Base-by-base conservation (phyloP, 1,140 invertebrate genomes). In the Drosophila lacertosa region DNA sequence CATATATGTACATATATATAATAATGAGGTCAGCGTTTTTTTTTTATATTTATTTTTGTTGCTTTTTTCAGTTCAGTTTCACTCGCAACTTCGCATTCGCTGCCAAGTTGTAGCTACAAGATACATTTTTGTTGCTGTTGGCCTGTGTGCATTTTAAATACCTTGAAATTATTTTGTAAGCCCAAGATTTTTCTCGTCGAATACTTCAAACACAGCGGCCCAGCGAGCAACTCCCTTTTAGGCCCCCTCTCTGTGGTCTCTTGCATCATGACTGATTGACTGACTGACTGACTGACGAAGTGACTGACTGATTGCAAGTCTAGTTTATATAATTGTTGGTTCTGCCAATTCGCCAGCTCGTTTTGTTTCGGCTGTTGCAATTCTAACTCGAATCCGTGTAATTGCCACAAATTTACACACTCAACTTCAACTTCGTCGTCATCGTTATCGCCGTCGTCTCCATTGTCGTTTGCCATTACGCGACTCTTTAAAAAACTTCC, bases 11-110 rank as follows among this genome's bases (percentile, higher is more conserved):
- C 55, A 75, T 71, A 66, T 66, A 80, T 77, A 86, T 81, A 86
- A 84, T 84, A 84, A 84, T 84, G 81, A 84, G 81, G 81, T 84
- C 81, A 84, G 81, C 81, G 64, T 74, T 81, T 82, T 79, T 76
- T 80, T 75, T 40, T 60, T 24, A n/a, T 69, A 63, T 44, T 64
- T 78, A 45, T 63, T 69, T 45, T 35, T 64, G 74, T 57, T 62
- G 45, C 48, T 71, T 64, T 60, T 71, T 71, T 55, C 47, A 67
- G 77, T 88, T 83, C 59, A 74, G 79, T 82, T 82, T 83, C 79
- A 74, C 55, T 69, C 58, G 45, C 63, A 72, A n/a, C n/a, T 40
- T 77, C 59, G 62, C 73, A 77, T 63, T 75, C 76, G 67, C 78
- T 79, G 82, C 77, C 74, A 76, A 72, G 82, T 60, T 76, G 70